Percentiles rank a stretch among this genome's conserved stretches.
Evolutionary conservation across 2,797 vertebrate genomes (phyloP).

Genomic region (Apogon hyalosoma): DNA sequence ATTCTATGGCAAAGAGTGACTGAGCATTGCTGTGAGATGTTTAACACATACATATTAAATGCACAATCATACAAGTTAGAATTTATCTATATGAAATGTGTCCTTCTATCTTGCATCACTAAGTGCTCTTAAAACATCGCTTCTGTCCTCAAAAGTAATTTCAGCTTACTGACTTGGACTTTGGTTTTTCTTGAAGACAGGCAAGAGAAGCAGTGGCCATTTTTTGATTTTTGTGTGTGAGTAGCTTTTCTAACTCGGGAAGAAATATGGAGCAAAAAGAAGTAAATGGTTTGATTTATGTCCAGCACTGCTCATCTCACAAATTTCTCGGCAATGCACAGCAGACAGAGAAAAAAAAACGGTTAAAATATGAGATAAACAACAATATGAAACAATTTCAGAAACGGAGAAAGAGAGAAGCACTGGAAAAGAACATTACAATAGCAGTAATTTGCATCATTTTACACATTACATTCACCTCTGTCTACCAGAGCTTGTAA

Average conservation of each 20-base stretch:
- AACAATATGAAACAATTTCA: conserved; percentile 68
- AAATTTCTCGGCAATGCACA: conserved; percentile 21
- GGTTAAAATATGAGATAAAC: conserved; percentile 67
- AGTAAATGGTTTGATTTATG: background rate
- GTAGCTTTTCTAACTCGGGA: too few relatives aligned
- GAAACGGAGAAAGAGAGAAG: conserved; percentile 42
- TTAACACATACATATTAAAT: background rate
- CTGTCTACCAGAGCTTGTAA: conserved; percentile 75
- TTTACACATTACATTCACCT: conserved; percentile 84
- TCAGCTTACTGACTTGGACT: background rate
- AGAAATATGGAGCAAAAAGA: conserved; percentile 4
- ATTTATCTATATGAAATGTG: background rate
- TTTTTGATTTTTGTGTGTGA: too few relatives aligned
- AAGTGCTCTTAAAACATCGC: background rate
- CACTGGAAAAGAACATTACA: conserved; percentile 53
- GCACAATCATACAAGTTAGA: too few relatives aligned
- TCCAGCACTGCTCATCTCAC: conserved; percentile 4
- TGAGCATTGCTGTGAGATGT: background rate
- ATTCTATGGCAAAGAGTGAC: background rate
- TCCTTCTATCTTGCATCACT: background rate
- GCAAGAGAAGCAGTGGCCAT: too few relatives aligned
- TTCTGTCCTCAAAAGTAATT: background rate
- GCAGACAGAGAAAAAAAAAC: conserved; percentile 37
- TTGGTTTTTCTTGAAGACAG: background rate
- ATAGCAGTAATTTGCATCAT: conserved; percentile 87